A percentile compares a stretch with the other conserved stretches of the same genome.
Evolutionary conservation across 2,888 invertebrate genomes (phyloP).

Genomic region (Synanthedon vespiformis): DNA sequence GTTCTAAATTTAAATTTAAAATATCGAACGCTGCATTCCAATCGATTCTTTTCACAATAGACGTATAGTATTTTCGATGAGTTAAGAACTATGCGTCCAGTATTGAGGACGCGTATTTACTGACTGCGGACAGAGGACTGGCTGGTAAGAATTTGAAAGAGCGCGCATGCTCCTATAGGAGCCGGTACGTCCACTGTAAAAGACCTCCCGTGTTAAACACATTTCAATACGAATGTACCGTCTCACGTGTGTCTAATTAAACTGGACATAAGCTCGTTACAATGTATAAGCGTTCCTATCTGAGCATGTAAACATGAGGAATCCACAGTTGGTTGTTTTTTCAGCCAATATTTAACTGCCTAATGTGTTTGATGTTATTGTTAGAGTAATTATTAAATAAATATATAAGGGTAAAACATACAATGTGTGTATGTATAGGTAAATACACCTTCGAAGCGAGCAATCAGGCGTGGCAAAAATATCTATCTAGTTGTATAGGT

Average conservation of each 20-base stretch:
- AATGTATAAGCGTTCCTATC: not conserved
- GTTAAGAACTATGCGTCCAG: not conserved
- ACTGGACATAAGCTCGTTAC: not conserved
- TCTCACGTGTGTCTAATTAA: not conserved
- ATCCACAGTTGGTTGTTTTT: conserved; percentile 54
- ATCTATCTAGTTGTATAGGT: no score
- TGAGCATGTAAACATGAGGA: conserved; percentile 11
- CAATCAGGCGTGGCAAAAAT: no score
- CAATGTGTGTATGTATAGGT: no score
- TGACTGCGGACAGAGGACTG: not conserved
- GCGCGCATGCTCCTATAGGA: not conserved
- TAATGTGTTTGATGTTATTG: not conserved
- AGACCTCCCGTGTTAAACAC: not conserved
- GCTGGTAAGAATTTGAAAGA: not conserved
- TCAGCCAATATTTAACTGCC: not conserved
- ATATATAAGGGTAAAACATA: not conserved
- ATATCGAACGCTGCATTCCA: not conserved
- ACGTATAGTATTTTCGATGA: not conserved
- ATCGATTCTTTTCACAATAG: not conserved
- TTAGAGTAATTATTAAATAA: not conserved
- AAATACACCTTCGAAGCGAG: no score
- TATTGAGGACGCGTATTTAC: not conserved
- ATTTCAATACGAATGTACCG: no score
- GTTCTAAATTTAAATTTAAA: not conserved
- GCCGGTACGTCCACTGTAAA: not conserved